Percentiles rank a stretch among this genome's conserved stretches.
Conservation (phyloP, 2,113 vertebrate genomes). For the Tragelaphus imberbis region DNA sequence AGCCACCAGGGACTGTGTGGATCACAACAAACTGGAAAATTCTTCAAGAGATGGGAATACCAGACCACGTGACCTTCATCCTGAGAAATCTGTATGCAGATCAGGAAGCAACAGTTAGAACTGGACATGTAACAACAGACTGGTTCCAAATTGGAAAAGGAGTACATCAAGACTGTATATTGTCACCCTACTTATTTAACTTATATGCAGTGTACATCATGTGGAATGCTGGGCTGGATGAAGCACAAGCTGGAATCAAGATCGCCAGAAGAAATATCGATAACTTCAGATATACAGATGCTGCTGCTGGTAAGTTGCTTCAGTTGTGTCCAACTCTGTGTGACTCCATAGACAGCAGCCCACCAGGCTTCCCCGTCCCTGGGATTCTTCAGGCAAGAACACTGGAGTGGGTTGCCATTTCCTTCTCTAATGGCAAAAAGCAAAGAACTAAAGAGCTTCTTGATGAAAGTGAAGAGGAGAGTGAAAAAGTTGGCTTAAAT, state of each 20-base stretch:
- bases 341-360: not conserved
- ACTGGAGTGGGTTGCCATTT: not conserved
- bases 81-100: not conserved
- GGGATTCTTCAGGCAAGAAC: not conserved
- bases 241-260: not conserved
- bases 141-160: not conserved
- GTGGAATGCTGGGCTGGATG: accelerated
- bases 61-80: not conserved
- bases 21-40: not conserved
- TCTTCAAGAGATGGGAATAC: not conserved
- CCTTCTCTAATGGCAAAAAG: not conserved
- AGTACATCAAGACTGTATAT: not conserved
- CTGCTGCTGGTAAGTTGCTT: not conserved
- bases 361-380: not conserved
- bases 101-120: not conserved
- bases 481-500: not conserved
- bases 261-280: not conserved
- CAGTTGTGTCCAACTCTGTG: not conserved
- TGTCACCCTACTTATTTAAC: not conserved
- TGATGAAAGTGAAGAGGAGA: not conserved
- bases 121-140: not conserved
- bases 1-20: not conserved
- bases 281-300: not conserved
- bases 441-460: not conserved
- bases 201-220: not conserved